phyloP scores from a whole-genome alignment of 2,888 invertebrate genomes.

The Agonopterix heracliana region DNA sequence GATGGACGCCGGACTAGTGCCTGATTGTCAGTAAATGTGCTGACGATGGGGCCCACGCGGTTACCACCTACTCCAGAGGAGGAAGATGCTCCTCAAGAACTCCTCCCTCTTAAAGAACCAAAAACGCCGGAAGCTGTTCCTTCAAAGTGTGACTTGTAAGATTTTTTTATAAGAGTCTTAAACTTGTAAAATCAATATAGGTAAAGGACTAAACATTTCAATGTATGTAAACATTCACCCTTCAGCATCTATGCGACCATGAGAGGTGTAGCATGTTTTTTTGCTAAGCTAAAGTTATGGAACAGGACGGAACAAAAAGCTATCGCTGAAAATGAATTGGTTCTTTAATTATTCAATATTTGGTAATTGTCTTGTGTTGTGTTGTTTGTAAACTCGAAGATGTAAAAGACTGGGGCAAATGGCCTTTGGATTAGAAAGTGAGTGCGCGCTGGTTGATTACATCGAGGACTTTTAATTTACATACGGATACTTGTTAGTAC shows the following conservation, averaged over 20 bases:
- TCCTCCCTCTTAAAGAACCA: conserved; percentile 28
- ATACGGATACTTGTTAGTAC: not conserved
- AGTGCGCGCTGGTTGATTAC: not conserved
- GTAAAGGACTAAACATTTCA: not conserved
- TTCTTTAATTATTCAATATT: too few species aligned
- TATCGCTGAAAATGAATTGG: too few species aligned
- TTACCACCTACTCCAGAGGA: conserved; percentile 62
- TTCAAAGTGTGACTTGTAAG: conserved; percentile 49
- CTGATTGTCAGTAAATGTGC: conserved; percentile 35
- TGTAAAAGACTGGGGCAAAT: too few species aligned
- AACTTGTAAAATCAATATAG: not conserved
- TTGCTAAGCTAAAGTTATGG: too few species aligned
- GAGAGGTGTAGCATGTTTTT: too few species aligned
- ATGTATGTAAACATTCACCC: too few species aligned
- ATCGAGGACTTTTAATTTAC: conserved; percentile 8
- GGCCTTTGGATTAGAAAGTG: not conserved
- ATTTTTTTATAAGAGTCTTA: conserved; percentile 1
- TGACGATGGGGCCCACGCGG: conserved; percentile 61
- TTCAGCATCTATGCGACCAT: too few species aligned
- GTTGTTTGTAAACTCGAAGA: too few species aligned
- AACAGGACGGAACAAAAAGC: too few species aligned
- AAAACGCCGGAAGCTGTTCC: conserved; percentile 38
- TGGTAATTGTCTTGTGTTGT: too few species aligned
- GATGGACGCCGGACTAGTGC: conserved; percentile 48
- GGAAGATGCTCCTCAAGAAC: conserved; percentile 46